Evolutionary conservation across 2,888 invertebrate genomes (phyloP), one percentile per base, ranked within the genome.

Genomic region (Ramazzottius varieornatus): DNA sequence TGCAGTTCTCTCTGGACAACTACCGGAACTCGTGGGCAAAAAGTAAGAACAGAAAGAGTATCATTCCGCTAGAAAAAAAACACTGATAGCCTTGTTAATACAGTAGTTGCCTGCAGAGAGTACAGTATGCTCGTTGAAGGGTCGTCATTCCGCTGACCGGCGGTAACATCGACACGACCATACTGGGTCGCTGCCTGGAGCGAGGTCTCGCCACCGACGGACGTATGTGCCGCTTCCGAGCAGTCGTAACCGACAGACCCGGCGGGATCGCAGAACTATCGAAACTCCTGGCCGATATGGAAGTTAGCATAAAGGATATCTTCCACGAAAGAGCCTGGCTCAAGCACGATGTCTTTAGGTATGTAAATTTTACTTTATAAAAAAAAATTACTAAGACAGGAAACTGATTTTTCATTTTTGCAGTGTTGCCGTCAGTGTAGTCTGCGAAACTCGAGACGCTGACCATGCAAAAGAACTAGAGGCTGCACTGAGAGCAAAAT

Each of bases 311-410:
- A 69, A 94, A 93, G 76, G 93, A 93, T 73, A 90, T 94, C 67
- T 86, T 89, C 77, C 93, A 94, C 75, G 93, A 94, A 74, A 81
- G 93, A 66, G 92, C 93, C 1, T 93, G 92, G 92, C 82, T 93
- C 20, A 84, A 83, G 67, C 83, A 84, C 1, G 92, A 94, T 74
- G 86, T 94, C 64, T 91, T 90, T 74, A 83, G 83, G 54, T 54
- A 54, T 16, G 40, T 8, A 8, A 20, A 8, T 13, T 40, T 40
- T 8, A 20, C 8, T 20, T 13, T 13, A 13, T 40, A 8, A 40
- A 13, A 40, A 8, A 8, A 40, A 40, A 40, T 40, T 20, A 40
- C 40, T 13, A n/a, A n/a, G n/a, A n/a, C n/a, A n/a, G n/a, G n/a
- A n/a, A n/a, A n/a, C n/a, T n/a, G n/a, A n/a, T n/a, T n/a, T n/a